phyloP scores from a whole-genome alignment of 2,113 vertebrate species.

The Misgurnus mizolepis region DNA sequence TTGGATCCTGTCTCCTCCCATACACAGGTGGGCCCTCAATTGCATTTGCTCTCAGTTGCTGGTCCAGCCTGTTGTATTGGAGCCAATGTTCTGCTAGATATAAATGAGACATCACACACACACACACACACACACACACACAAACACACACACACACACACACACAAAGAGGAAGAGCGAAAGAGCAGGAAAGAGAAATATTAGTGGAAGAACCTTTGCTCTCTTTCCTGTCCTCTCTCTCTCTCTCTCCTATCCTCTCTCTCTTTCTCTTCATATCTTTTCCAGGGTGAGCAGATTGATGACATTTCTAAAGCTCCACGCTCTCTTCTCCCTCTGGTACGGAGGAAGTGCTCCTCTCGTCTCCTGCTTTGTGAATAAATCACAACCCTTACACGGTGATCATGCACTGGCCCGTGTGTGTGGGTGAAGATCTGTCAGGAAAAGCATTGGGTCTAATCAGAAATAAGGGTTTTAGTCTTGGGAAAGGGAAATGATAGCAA shows the following conservation, averaged over 20 bases:
- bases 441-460: conserved; percentile 21
- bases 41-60: background rate
- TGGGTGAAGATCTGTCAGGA: conserved; percentile 20
- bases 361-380: conserved; percentile 49
- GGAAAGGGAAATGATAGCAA: conserved; percentile 30
- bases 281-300: conserved; percentile 54
- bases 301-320: conserved; percentile 48
- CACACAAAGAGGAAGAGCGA: conserved; percentile 19
- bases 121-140: no score
- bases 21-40: background rate
- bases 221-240: background rate
- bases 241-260: conserved; percentile 10
- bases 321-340: conserved; percentile 43
- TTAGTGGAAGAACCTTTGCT: conserved; percentile 17
- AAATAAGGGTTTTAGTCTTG: conserved; percentile 30
- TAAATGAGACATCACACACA: conserved; percentile 41
- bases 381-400: conserved; percentile 41
- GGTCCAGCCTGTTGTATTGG: conserved; percentile 10
- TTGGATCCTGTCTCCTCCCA: conserved; percentile 19
- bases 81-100: conserved; percentile 14
- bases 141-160: no score
- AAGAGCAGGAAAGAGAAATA: conserved; percentile 28
- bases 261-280: background rate
- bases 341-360: conserved; percentile 46
- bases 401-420: conserved; percentile 17